Evolutionary conservation across 1,140 invertebrate species (phyloP), one percentile per base, ranked within the genome.

Genomic region (Coenobita brevimanus): DNA sequence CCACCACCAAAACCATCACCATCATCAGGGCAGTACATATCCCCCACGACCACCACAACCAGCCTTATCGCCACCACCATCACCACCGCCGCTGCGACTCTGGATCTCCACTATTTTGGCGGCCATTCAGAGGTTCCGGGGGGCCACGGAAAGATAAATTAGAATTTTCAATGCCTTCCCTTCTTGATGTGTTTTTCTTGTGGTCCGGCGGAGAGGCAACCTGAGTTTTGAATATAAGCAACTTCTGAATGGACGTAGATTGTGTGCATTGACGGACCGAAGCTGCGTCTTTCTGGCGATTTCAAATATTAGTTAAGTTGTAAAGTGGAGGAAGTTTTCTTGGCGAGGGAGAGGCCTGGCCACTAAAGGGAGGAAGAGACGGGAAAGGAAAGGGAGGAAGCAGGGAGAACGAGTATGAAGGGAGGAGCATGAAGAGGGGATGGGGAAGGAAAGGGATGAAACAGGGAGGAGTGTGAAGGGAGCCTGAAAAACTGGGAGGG

Each of bases 151-250:
- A 87, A 87, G 85, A 87, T 80, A 87, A 80, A 87, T 87, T 87
- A 87, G 76, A 87, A 87, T 87, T 87, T 87, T 87, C 85, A 87
- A 87, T 87, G 62, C 62, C 57, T 80, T 87, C 85, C 81, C 85
- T 80, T 87, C 85, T 87, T 87, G 85, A 87, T 71, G 85, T 87
- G 85, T 87, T 87, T 87, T 87, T 87, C 85, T 87, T 87, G 85
- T 87, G 85, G 84, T 67, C 60, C 43, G 75, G 27, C 75, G 24
- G 85, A 54, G 64, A 81, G 76, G 60, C 64, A 67, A 75, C 38
- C 84, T 27, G 69, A 76, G 85, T 87, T 87, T 87, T 87, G 85
- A 87, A 87, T 87, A 87, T 87, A 87, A 87, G 85, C 85, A 87
- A 87, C 76, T 87, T 80, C 76, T 87, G 85, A 87, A 87, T 87